Evolutionary conservation across 1,140 invertebrate genomes (phyloP).

Genomic region (Orchestia grillus): DNA sequence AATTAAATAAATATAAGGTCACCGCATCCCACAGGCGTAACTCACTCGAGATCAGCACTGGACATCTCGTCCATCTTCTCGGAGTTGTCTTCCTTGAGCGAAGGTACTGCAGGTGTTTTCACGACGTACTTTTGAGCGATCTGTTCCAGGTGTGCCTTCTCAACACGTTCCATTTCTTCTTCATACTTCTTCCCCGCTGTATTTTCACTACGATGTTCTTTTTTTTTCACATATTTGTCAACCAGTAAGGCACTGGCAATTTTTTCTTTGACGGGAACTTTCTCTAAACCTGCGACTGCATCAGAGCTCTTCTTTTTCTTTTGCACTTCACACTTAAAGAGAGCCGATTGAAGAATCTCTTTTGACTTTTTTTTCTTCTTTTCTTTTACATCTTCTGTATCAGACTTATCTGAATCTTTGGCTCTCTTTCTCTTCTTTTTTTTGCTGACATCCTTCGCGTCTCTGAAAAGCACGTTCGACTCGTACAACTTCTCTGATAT

Average conservation of each 20-base stretch:
- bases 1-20: too few species aligned
- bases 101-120: not conserved
- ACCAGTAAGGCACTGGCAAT: not conserved
- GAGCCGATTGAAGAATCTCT: not conserved
- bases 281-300: not conserved
- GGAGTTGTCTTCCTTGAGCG: not conserved
- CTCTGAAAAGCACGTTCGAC: not conserved
- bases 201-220: not conserved
- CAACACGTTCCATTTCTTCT: not conserved
- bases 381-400: not conserved
- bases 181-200: not conserved
- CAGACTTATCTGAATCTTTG: not conserved
- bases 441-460: not conserved
- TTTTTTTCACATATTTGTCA: not conserved
- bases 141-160: not conserved
- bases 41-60: not conserved
- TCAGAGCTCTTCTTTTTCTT: not conserved
- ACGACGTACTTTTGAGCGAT: not conserved
- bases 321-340: not conserved
- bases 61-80: not conserved
- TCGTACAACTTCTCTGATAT: not conserved
- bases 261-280: not conserved
- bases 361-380: conserved; percentile 7
- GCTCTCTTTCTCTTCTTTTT: not conserved
- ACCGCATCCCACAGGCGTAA: not conserved